Evolutionary conservation across 2,797 vertebrate genomes (phyloP).

Genomic region (Melanotaenia trifasciata): DNA sequence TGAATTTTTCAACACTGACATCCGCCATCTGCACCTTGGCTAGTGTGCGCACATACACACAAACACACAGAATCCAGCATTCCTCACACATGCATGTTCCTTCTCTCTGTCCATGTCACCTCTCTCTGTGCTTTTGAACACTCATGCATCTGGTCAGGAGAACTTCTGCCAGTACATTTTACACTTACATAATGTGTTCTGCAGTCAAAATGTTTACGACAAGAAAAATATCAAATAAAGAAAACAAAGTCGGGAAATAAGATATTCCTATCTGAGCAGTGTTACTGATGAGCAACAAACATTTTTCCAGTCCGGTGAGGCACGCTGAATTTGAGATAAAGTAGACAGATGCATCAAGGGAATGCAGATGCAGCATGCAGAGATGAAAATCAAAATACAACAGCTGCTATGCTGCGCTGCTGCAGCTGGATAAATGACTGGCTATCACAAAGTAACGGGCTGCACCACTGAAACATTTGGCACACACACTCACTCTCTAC

Average conservation of each 20-base stretch:
- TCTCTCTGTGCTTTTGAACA: slow-evolving; percentile 51
- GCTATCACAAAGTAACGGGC: slow-evolving; percentile 36
- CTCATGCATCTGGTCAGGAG: slow-evolving; percentile 62
- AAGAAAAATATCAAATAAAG: slow-evolving; percentile 1
- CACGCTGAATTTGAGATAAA: slow-evolving; percentile 6
- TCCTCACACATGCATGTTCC: slow-evolving; percentile 58
- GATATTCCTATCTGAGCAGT: slow-evolving; percentile 41
- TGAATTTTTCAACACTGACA: slow-evolving; percentile 84
- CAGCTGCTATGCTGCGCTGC: slow-evolving; percentile 4
- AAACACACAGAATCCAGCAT: slow-evolving; percentile 42
- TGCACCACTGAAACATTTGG: slow-evolving; percentile 20
- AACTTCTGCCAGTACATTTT: slow-evolving; percentile 67
- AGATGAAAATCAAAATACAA: slow-evolving; percentile 38
- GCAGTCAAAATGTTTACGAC: slow-evolving; percentile 55
- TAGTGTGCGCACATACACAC: slow-evolving; percentile 33
- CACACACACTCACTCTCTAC: not conserved
- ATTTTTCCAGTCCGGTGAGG: slow-evolving; percentile 21
- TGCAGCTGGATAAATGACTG: slow-evolving; percentile 39
- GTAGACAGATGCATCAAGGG: slow-evolving; percentile 10
- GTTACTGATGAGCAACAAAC: slow-evolving; percentile 32
- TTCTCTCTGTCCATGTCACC: slow-evolving; percentile 63
- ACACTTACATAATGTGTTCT: slow-evolving; percentile 66
- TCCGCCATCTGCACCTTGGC: slow-evolving; percentile 76
- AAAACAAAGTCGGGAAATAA: not conserved
- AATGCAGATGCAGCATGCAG: slow-evolving; percentile 33